Base-by-base conservation (phyloP, 2,113 vertebrate genomes). In the Hippolais icterina region DNA sequence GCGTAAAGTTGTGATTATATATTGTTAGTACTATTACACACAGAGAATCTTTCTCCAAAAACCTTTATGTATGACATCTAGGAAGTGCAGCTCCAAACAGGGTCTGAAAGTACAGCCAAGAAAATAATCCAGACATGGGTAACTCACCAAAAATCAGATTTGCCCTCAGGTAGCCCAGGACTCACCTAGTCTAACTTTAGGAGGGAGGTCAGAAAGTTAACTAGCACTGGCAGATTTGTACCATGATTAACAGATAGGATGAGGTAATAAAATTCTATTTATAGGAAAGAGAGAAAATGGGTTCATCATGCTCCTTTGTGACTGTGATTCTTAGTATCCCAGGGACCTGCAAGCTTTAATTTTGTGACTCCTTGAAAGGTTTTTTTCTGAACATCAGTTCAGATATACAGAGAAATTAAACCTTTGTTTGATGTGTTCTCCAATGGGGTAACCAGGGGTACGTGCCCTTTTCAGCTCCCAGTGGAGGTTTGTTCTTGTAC, bases 31-130 rank as follows among this genome's bases (percentile, higher is more conserved):
- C 16, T 68, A n/a, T 18, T 44, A 56, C 28, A 78, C 2, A 2
- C 21, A 59, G 11, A 37, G 4, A 29, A 33, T 24, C 16, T 44
- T 70, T 41, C 35, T 65, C 44, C 11, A 79, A 42, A 79, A 53
- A 17, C n/a, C 50, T 50, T 21, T 53, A 29, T 0, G 0, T 14
- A 8, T 5, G 16, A 33, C 13, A 12, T 23, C 15, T 49, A 66
- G 29, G 12, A 93, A 50, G 20, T 2, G 1, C 57, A 66, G 53
- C 21, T 77, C 39, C 52, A 44, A 84, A 47, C 3, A 49, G 17
- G 1, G 12, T 29, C 57, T 60, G 22, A 52, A 82, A 64, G 20
- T 23, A 72, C 14, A 68, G 37, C 23, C 33, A 63, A 50, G 41
- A 50, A 65, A 56, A 84, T 52, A 86, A 81, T 21, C 20, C 21